phyloP scores from a whole-genome alignment of 2,888 invertebrate genomes.

The Julus scandinavius region DNA sequence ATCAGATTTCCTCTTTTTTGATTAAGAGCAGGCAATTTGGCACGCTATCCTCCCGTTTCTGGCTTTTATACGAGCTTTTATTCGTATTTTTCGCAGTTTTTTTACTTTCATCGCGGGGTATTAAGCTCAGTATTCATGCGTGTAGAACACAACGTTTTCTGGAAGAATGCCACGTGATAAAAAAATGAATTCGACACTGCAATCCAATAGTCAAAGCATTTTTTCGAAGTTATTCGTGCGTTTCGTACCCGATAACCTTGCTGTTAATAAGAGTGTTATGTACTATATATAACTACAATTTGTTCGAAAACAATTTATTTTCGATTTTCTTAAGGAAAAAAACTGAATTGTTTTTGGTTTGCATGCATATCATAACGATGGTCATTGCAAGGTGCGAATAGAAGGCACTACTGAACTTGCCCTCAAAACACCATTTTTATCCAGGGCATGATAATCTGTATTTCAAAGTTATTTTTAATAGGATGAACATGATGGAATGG shows the following conservation, averaged over 20 bases:
- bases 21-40: constrained; percentile 37
- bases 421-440: too few relatives aligned
- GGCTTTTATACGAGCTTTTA: constrained; percentile 28
- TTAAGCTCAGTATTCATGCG: not conserved
- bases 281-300: too few relatives aligned
- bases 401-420: too few relatives aligned
- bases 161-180: not conserved
- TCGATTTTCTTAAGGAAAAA: too few relatives aligned
- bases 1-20: constrained; percentile 34
- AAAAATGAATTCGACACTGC: not conserved
- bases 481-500: too few relatives aligned
- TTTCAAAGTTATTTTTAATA: too few relatives aligned
- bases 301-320: too few relatives aligned
- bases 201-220: not conserved
- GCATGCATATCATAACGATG: too few relatives aligned
- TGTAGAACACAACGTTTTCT: not conserved
- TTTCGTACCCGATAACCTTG: not conserved
- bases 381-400: too few relatives aligned
- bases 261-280: too few relatives aligned
- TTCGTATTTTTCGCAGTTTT: not conserved
- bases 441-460: too few relatives aligned
- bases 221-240: not conserved
- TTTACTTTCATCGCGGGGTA: not conserved
- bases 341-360: too few relatives aligned
- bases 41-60: constrained; percentile 37